Evolutionary conservation across 2,113 vertebrate genomes (phyloP), one percentile per base, ranked within the genome.

Genomic region (Ia io): DNA sequence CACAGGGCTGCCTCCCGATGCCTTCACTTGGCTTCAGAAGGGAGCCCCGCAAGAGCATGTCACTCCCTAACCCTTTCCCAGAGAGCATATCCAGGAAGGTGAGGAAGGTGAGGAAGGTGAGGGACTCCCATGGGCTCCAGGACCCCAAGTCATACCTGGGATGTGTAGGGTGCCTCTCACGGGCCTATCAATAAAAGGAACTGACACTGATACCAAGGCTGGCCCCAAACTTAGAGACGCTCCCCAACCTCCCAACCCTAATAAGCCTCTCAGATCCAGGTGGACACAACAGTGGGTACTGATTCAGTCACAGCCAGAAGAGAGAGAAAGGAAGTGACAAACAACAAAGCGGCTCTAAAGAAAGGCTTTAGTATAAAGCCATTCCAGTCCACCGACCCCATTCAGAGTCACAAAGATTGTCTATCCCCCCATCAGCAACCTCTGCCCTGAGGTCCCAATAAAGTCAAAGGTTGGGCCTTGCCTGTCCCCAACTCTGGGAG

Each of bases 261-360:
- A 63, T 3, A 69, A 56, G 42, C 87, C 84, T 80, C 79, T 78
- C 84, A 65, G 71, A 90, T 16, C 28, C 82, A 96, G 89, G 76
- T 67, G 82, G 84, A 86, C 67, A 69, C 32, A 65, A 30, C 28
- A 69, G 95, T 78, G 49, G 73, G n/a, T 17, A 74, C 47, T 77
- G 69, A 90, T 32, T 90, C 71, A 14, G 25, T 49, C 89, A 78
- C 40, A 59, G 61, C 69, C 14, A 76, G 78, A 14, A 86, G 13
- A 16, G n/a, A 65, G 4, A 77, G 71, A 90, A 76, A 93, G 67
- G 71, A 85, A 88, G 63, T 59, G 73, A 85, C 90, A 87, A 11
- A 95, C 10, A 91, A 96, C 97, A 96, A 93, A 78, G 96, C 37
- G 82, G 85, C 67, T 91, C 83, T 37, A 6, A 35, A 77, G 92